A percentile compares a stretch with the other conserved stretches of the same genome.
Conservation (phyloP, 2,797 vertebrate species). For the Spheniscus humboldti region DNA sequence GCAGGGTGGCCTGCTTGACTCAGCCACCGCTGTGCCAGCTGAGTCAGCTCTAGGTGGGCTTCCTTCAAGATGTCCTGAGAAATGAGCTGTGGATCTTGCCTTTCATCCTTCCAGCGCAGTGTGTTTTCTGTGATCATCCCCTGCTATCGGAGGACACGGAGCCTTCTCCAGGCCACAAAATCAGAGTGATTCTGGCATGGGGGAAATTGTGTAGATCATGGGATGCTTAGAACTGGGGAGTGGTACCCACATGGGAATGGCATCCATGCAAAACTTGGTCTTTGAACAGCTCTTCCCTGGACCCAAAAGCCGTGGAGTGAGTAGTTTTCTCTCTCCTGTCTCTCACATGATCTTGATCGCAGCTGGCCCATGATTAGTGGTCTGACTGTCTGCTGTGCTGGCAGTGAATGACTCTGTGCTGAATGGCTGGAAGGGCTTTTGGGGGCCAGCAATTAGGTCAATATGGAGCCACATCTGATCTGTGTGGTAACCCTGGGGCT, state of each 20-base stretch:
- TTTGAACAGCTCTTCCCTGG: not conserved
- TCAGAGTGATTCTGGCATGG: not conserved
- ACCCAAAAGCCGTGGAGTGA: not conserved
- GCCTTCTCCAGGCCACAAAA: not conserved
- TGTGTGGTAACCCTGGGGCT: not conserved
- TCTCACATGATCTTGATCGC: not conserved
- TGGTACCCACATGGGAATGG: not conserved
- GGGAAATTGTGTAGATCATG: not conserved
- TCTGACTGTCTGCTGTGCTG: conserved; percentile 3
- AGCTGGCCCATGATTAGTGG: not conserved
- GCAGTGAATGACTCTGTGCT: not conserved
- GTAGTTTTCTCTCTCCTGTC: not conserved
- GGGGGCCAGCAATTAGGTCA: not conserved
- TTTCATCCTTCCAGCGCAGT: not conserved
- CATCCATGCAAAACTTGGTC: not conserved
- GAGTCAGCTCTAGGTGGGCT: not conserved
- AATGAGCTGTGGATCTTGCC: not conserved
- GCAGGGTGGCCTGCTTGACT: not conserved
- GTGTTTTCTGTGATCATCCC: not conserved
- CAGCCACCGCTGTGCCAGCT: not conserved
- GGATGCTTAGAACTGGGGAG: not conserved
- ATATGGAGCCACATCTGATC: conserved; percentile 14
- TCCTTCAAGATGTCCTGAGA: not conserved
- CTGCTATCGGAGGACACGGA: not conserved
- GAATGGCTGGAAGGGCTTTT: not conserved